A percentile compares a stretch with the other conserved stretches of the same genome.
These are phyloP conservation scores for Lepus americanus DNA, from an alignment of 2,113 vertebrate species.

Conservation along the genomic window DNA sequence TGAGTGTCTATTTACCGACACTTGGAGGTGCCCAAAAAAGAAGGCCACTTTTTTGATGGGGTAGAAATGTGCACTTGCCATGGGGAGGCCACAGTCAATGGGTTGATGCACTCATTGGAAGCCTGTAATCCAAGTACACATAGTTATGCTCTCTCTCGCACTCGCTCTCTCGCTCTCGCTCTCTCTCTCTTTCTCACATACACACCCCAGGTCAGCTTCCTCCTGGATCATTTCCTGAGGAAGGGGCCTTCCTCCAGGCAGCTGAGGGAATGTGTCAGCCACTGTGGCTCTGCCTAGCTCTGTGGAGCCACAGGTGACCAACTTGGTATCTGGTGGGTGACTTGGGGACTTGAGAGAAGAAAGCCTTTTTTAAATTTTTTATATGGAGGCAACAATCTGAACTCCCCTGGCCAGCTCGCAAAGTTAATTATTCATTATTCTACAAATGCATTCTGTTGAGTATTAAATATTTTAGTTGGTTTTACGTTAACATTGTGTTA, in stretches of 20 bases:
- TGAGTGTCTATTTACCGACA: constrained; percentile 68
- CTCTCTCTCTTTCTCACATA: neutral
- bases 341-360: constrained; percentile 33
- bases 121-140: constrained; percentile 25
- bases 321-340: neutral
- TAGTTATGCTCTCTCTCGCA: accelerated
- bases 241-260: neutral
- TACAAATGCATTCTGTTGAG: constrained; percentile 80
- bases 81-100: constrained; percentile 69
- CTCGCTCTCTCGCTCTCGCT: too few relatives aligned
- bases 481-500: constrained; percentile 79
- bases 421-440: constrained; percentile 84
- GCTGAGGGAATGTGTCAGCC: neutral
- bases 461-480: constrained; percentile 82
- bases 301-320: neutral
- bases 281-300: neutral
- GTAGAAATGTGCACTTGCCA: constrained; percentile 79
- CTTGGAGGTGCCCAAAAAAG: constrained; percentile 49
- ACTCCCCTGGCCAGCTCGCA: constrained; percentile 81
- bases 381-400: constrained; percentile 70
- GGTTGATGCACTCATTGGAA: constrained; percentile 73
- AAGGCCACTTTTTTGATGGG: constrained; percentile 69
- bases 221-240: constrained; percentile 22
- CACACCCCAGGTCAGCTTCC: neutral
- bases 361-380: constrained; percentile 77